Conservation (phyloP, 2,888 invertebrate genomes). For the Trichacis sp. region DNA sequence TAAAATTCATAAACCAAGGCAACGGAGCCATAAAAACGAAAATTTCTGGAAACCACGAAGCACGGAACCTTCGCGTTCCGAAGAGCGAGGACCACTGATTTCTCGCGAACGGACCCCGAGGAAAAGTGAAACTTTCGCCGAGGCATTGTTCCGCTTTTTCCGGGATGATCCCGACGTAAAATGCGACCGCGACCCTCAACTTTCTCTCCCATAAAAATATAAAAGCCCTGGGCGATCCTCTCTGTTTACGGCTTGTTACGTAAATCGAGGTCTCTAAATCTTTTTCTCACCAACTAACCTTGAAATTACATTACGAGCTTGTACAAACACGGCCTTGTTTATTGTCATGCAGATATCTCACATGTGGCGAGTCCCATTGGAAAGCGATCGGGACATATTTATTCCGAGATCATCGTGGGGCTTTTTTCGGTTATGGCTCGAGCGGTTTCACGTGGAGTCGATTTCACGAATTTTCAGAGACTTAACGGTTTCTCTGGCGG, state of each 20-base stretch:
- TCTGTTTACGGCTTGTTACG: constrained; percentile 52
- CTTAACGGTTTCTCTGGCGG: too few relatives aligned
- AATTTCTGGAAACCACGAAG: not conserved
- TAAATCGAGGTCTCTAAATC: constrained; percentile 61
- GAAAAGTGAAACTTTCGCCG: constrained; percentile 62
- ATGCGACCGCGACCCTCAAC: constrained; percentile 60
- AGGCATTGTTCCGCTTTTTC: constrained; percentile 49
- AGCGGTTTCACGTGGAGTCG: not conserved
- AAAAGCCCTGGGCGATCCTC: constrained; percentile 50
- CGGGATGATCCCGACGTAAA: too few relatives aligned
- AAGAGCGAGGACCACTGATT: constrained; percentile 10
- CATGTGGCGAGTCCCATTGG: not conserved
- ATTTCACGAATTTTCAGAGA: not conserved
- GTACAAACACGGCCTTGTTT: constrained; percentile 18
- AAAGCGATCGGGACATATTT: not conserved
- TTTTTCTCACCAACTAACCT: constrained; percentile 48
- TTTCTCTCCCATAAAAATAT: constrained; percentile 68
- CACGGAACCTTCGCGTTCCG: not conserved
- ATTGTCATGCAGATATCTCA: not conserved
- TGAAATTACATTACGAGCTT: constrained; percentile 41
- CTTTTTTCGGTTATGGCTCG: not conserved
- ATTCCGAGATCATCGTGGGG: too few relatives aligned
- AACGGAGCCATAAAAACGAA: too few relatives aligned
- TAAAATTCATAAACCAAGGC: not conserved
- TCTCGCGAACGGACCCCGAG: constrained; percentile 24